Base-by-base conservation (phyloP, 2,113 vertebrate genomes). In the Agapornis roseicollis region DNA sequence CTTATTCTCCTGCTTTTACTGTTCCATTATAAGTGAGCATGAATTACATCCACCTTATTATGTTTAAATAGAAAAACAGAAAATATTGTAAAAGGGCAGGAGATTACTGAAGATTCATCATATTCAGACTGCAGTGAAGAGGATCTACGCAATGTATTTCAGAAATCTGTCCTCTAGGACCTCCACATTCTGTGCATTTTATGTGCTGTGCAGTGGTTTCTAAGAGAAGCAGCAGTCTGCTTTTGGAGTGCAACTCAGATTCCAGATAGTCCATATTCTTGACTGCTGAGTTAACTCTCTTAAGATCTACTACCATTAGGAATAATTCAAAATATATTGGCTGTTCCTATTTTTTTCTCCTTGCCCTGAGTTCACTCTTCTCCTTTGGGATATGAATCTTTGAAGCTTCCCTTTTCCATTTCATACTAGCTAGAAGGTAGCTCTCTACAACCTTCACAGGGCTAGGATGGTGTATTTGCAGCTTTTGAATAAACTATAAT, bases 401-500 rank as follows among this genome's bases (percentile, higher is more conserved):
- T 88, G 82, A 88, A 91, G 41, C 37, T 89, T 89, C 39, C 65
- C 31, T 95, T 92, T 91, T 93, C 71, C 63, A 73, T 93, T 94
- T 96, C 74, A 85, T n/a, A n/a, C n/a, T n/a, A n/a, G n/a, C n/a
- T n/a, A n/a, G n/a, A n/a, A n/a, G 42, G 70, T 88, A 88, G 81
- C 22, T 97, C 66, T 82, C 70, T 65, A 73, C 46, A 72, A 69
- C 55, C 49, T 66, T 90, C 68, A 46, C 58, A 68, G 58, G 85
- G 60, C 37, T 42, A 80, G 49, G 44, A 85, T 15, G 49, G 74
- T 94, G 71, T 55, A 88, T 91, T 69, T 95, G 58, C 35, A 88
- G 58, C 85, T 96, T 89, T 79, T 88, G 87, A 96, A 93, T 82
- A 89, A 94, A 83, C 58, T 69, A 56, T 79, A 89, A 91, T 94